Evolutionary conservation across 2,888 invertebrate species (phyloP).

Genomic region (Vannuccia rotundouncinata): DNA sequence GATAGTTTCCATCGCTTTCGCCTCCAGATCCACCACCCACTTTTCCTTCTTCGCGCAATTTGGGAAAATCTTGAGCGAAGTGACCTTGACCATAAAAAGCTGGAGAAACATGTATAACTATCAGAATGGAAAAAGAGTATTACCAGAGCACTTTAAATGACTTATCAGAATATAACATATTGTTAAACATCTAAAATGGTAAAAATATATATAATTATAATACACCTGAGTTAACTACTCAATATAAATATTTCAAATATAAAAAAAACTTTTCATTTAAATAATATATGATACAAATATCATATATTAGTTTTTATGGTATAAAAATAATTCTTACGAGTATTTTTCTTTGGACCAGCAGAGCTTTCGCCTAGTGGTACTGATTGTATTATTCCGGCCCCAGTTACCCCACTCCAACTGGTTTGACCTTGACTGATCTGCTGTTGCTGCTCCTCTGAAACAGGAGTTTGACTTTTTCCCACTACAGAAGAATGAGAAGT

Average conservation of each 20-base stretch:
- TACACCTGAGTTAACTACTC: too few species aligned
- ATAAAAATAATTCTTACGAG: too few species aligned
- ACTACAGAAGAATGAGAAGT: not conserved
- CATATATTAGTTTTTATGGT: too few species aligned
- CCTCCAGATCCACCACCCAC: constrained; percentile 1
- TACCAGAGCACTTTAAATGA: too few species aligned
- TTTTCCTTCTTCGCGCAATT: not conserved
- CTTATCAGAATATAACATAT: too few species aligned
- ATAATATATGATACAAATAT: too few species aligned
- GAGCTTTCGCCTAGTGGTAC: not conserved
- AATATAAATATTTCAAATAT: too few species aligned
- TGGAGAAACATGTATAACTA: too few species aligned
- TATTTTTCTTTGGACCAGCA: not conserved
- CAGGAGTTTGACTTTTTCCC: constrained; percentile 3
- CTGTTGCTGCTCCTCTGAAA: not conserved
- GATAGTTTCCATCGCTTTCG: not conserved
- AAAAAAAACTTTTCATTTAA: too few species aligned
- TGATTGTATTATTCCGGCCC: not conserved
- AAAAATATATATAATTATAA: too few species aligned
- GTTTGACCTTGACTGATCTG: not conserved
- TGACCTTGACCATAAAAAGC: constrained; percentile 12
- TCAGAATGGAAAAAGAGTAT: too few species aligned
- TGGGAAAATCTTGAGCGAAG: constrained; percentile 5
- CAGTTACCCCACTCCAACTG: constrained; percentile 28
- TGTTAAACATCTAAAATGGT: too few species aligned